Conservation (phyloP, 1,140 invertebrate genomes). For the Camponotus vicinus region DNA sequence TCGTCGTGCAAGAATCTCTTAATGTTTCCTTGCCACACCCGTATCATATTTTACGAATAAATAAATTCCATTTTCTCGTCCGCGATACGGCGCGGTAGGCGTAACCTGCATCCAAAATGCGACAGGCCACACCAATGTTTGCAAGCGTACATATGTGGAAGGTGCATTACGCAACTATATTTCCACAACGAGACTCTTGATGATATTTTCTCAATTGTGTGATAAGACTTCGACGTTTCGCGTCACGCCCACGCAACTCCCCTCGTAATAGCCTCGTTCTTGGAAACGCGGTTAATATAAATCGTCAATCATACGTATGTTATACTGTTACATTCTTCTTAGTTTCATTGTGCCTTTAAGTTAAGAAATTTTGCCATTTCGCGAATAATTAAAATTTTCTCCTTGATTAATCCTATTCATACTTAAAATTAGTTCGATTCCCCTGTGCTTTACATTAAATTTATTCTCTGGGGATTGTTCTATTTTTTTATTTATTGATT, state of each 20-base stretch:
- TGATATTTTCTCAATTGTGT: slow-evolving; percentile 71
- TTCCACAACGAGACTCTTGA: slow-evolving; percentile 57
- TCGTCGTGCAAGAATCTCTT: slow-evolving; percentile 23
- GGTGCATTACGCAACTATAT: slow-evolving; percentile 63
- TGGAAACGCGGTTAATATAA: slow-evolving; percentile 23
- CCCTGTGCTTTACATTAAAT: not conserved
- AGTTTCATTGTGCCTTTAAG: not conserved
- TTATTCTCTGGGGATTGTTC: not conserved
- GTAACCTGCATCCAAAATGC: slow-evolving; percentile 55
- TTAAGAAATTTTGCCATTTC: not conserved
- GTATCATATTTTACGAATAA: slow-evolving; percentile 47
- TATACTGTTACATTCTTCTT: not conserved
- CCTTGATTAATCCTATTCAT: not conserved
- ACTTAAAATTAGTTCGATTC: not conserved
- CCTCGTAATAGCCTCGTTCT: slow-evolving; percentile 16
- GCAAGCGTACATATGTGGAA: slow-evolving; percentile 36
- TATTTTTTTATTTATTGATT: not conserved
- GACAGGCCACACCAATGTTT: slow-evolving; percentile 66
- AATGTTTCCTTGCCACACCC: slow-evolving; percentile 36
- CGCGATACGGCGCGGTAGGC: slow-evolving; percentile 14
- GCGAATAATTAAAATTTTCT: not conserved
- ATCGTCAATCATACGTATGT: not conserved
- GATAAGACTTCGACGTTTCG: slow-evolving; percentile 61
- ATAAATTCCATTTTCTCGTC: slow-evolving; percentile 46
- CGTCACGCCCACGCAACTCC: slow-evolving; percentile 44